Percentiles rank a stretch among this genome's conserved stretches.
phyloP scores from a whole-genome alignment of 1,140 invertebrate genomes.

The Drosophila orena region DNA sequence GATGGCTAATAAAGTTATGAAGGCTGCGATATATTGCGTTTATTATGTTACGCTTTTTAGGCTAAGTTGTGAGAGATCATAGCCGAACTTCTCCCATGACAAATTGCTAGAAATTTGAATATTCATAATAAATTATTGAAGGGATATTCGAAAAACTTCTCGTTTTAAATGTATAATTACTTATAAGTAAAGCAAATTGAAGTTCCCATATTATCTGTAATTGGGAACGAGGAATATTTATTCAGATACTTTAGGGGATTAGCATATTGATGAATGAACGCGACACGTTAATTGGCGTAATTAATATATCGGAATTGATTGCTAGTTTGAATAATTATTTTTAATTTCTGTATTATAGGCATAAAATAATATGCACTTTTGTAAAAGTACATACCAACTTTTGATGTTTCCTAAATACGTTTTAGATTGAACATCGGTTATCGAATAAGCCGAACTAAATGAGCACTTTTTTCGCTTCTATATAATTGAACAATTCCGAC shows the following conservation, averaged over 20 bases:
- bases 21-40: slow-evolving; percentile 26
- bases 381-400: too few relatives aligned
- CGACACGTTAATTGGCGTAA: slow-evolving; percentile 24
- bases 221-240: slow-evolving; percentile 17
- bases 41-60: slow-evolving; percentile 41
- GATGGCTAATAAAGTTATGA: slow-evolving; percentile 49
- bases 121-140: slow-evolving; percentile 25
- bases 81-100: slow-evolving; percentile 39
- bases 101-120: slow-evolving; percentile 41
- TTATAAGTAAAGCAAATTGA: slow-evolving; percentile 17
- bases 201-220: slow-evolving; percentile 39
- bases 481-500: slow-evolving; percentile 9
- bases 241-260: slow-evolving; percentile 6
- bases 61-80: slow-evolving; percentile 13
- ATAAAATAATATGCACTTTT: too few relatives aligned
- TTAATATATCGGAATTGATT: slow-evolving; percentile 4
- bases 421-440: background rate
- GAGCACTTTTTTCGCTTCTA: background rate
- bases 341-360: background rate
- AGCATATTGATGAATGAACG: slow-evolving; percentile 23
- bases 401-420: too few relatives aligned
- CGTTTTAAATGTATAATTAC: slow-evolving; percentile 19
- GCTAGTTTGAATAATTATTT: background rate
- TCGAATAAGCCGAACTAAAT: background rate
- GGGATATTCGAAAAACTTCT: slow-evolving; percentile 14